Base-by-base conservation (phyloP, 2,797 vertebrate species). In the Protosalanx chinensis region DNA sequence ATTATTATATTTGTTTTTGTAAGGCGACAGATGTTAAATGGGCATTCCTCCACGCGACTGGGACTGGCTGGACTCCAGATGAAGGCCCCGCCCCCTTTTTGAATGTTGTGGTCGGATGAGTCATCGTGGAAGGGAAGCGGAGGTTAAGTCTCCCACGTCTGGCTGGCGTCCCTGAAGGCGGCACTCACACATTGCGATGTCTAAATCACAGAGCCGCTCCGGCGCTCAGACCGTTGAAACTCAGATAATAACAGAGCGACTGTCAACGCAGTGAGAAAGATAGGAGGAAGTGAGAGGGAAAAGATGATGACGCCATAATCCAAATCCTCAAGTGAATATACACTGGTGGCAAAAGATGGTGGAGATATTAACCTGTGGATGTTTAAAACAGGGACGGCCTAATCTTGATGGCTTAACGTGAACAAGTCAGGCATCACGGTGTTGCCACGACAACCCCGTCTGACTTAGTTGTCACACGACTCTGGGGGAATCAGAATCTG, bases 81-180 rank as follows among this genome's bases (percentile, higher is more conserved):
- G 70, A 80, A 68, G 20, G 41, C 41, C 41, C 41, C 41, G 41
- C 41, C 63, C 63, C 51, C 70, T 37, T 71, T 71, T 76, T 69
- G 62, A 30, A 72, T 72, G 68, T 78, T 49, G 16, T 6, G 13
- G 61, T 70, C 35, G 64, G 33, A 78, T 81, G 76, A 82, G 69
- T 82, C 81, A 84, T 58, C 7, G 13, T 0, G 2, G 53, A 35
- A 67, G 74, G 53, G 51, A 81, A 69, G 32, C 69, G 69, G 66
- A 78, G 77, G 72, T 75, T 59, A 78, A 66, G 65, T 51, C 72
- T 73, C 61, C 66, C 20, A 30, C 68, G 68, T 59, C 30, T 30
- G 46, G 59, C 5, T 56, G 59, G 6, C 64, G n/a, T 30, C 23
- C 4, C 1, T 5, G 16, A 33, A 64, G 15, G n/a, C 13, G 13